Evolutionary conservation across 2,113 vertebrate genomes (phyloP).

Genomic region (Symphodus melops): DNA sequence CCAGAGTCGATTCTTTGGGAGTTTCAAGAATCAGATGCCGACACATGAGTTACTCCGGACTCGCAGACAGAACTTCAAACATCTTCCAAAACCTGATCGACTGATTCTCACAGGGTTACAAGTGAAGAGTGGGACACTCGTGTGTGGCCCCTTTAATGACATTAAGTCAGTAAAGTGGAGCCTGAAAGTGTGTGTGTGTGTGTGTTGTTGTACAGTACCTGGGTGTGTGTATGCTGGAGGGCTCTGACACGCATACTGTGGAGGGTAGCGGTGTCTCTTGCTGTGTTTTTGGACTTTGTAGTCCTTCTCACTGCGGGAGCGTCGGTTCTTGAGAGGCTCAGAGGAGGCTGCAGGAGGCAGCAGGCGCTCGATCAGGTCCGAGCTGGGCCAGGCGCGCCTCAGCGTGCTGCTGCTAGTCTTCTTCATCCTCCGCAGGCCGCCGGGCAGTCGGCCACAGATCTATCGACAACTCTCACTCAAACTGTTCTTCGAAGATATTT

Average conservation of each 20-base stretch:
- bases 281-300: conserved; percentile 92
- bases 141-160: no score
- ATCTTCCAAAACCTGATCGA: no score
- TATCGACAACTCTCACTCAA: conserved; percentile 9
- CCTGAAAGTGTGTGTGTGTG: no score
- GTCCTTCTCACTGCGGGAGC: conserved; percentile 95
- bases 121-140: no score
- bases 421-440: conserved; percentile 85
- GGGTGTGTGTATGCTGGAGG: conserved; percentile 72
- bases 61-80: no score
- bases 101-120: no score
- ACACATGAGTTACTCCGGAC: no score
- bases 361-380: conserved; percentile 91
- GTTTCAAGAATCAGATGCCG: no score
- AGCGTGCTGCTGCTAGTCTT: conserved; percentile 86
- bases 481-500: not conserved
- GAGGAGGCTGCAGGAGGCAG: conserved; percentile 11
- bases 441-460: not conserved
- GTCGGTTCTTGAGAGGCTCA: conserved; percentile 87
- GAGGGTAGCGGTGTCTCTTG: conserved; percentile 89
- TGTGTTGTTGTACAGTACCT: conserved; percentile 42
- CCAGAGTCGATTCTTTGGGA: no score
- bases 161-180: no score
- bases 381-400: conserved; percentile 93
- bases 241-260: conserved; percentile 87